Evolutionary conservation across 2,797 vertebrate species (phyloP).

Genomic region (Gymnoscopelus braueri): DNA sequence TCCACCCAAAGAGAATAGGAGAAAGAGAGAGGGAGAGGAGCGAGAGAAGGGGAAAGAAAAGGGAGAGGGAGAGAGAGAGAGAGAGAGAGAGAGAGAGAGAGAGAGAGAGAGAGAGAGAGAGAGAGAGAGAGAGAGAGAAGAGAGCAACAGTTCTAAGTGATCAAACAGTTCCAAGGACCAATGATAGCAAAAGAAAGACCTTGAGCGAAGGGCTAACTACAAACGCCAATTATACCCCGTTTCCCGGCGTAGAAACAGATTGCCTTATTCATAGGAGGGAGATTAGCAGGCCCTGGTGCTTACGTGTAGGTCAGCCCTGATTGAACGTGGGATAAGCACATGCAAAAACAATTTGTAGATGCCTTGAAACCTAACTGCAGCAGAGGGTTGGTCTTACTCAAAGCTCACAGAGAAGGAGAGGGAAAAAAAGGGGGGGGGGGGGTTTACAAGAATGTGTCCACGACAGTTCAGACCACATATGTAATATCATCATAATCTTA

Average conservation of each 20-base stretch:
- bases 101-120: neutral
- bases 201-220: slow-evolving; percentile 8
- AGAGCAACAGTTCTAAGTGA: neutral
- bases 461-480: neutral
- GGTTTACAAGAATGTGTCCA: neutral
- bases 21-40: neutral
- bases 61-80: neutral
- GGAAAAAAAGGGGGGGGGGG: neutral
- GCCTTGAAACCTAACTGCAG: slow-evolving; percentile 41
- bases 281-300: slow-evolving; percentile 54
- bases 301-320: slow-evolving; percentile 52
- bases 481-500: neutral
- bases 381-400: slow-evolving; percentile 44
- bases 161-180: neutral
- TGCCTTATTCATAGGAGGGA: slow-evolving; percentile 46
- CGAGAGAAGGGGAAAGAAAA: neutral
- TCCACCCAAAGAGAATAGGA: slow-evolving; percentile 29
- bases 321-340: slow-evolving; percentile 61
- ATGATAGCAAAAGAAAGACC: neutral
- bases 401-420: neutral
- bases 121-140: neutral
- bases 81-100: neutral
- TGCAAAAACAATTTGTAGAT: slow-evolving; percentile 66
- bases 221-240: slow-evolving; percentile 19
- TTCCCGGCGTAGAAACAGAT: slow-evolving; percentile 38